Evolutionary conservation across 2,888 invertebrate species (phyloP).

Genomic region (Hirtodrosophila histrioides): DNA sequence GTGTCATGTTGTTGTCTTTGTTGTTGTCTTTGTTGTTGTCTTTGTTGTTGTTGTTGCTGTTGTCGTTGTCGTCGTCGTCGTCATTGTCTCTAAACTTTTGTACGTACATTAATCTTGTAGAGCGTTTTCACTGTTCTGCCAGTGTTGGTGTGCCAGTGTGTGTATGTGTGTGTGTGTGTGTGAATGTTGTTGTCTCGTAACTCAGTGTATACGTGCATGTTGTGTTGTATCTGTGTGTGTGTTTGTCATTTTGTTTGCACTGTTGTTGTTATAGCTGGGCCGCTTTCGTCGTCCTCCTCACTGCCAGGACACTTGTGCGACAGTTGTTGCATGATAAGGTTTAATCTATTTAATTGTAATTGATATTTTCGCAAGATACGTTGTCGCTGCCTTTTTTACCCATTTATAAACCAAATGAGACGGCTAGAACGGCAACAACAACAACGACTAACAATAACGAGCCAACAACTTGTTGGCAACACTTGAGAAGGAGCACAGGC

Average conservation of each 20-base stretch:
- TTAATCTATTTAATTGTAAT: slow-evolving; percentile 79
- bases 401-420: slow-evolving; percentile 76
- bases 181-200: slow-evolving; percentile 27
- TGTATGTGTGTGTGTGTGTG: slow-evolving; percentile 15
- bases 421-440: slow-evolving; percentile 46
- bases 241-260: slow-evolving; percentile 40
- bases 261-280: slow-evolving; percentile 45
- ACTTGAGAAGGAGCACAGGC: slow-evolving; percentile 48
- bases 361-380: slow-evolving; percentile 77
- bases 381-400: slow-evolving; percentile 47
- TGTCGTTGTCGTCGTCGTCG: slow-evolving; percentile 58
- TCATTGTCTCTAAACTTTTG: slow-evolving; percentile 80
- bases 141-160: slow-evolving; percentile 15
- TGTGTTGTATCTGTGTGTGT: slow-evolving; percentile 6
- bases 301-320: slow-evolving; percentile 75
- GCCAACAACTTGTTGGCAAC: slow-evolving; percentile 72
- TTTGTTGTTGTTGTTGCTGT: slow-evolving; percentile 52
- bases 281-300: slow-evolving; percentile 27
- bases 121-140: slow-evolving; percentile 71
- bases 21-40: slow-evolving; percentile 47
- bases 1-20: slow-evolving; percentile 59
- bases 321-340: slow-evolving; percentile 80
- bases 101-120: slow-evolving; percentile 79
- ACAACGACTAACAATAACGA: slow-evolving; percentile 19
- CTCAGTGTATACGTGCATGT: neutral